Evolutionary conservation across 92 coral and sea anemone genomes (phyloP).

Genomic region (Epizoanthus ramosus): DNA sequence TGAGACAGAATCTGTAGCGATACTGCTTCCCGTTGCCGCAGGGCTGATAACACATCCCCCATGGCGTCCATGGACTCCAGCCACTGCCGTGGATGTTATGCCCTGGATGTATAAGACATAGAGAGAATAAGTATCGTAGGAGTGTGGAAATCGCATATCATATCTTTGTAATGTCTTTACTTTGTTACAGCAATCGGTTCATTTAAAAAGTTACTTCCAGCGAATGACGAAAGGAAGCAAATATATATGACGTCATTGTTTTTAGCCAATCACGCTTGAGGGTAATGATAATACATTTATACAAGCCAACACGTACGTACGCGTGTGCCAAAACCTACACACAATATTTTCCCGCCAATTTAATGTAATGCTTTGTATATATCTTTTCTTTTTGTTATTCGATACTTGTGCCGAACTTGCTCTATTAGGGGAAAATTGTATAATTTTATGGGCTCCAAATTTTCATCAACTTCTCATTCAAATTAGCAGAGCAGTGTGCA

Average conservation of each 20-base stretch:
- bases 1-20: constrained; percentile 81
- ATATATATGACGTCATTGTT: not conserved
- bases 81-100: constrained; percentile 57
- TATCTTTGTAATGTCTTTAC: not conserved
- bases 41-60: constrained; percentile 83
- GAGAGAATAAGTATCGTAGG: not conserved
- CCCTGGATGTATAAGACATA: constrained; percentile 32
- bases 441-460: no score
- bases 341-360: not conserved
- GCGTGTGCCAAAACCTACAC: not conserved
- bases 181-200: no score
- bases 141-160: not conserved
- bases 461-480: not conserved
- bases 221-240: no score
- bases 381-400: no score
- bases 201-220: no score
- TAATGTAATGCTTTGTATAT: no score
- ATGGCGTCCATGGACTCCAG: constrained; percentile 90
- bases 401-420: no score
- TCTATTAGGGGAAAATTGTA: not conserved
- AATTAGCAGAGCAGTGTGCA: not conserved
- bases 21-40: constrained; percentile 89
- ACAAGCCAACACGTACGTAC: no score
- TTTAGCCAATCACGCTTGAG: not conserved
- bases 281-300: no score